Evolutionary conservation across 64 coral and sea anemone species (phyloP).

Genomic region (Porites lutea): DNA sequence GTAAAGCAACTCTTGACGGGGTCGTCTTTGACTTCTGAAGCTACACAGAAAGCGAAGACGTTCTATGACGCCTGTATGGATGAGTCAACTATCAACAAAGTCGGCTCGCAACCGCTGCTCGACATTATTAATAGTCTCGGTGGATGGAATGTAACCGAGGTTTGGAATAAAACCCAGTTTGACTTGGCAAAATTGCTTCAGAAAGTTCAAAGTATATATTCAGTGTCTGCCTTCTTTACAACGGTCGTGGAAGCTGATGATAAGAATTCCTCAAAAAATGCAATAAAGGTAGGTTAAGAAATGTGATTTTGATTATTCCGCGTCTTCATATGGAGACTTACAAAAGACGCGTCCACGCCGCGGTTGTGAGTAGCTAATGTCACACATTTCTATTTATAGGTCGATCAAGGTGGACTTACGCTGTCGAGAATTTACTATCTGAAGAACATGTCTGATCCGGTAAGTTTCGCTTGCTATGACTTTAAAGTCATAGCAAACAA

Average conservation of each 20-base stretch:
- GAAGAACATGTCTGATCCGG: constrained; percentile 40
- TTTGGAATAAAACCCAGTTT: constrained; percentile 12
- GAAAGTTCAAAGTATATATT: constrained; percentile 70
- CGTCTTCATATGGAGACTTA: not conserved
- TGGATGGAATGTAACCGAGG: constrained; percentile 63
- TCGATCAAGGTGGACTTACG: constrained; percentile 54
- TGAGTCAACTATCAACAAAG: constrained; percentile 63
- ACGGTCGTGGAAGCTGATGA: constrained; percentile 65
- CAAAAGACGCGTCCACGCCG: not conserved
- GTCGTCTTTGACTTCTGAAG: not conserved
- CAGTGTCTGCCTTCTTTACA: constrained; percentile 61
- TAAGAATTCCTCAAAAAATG: constrained; percentile 88
- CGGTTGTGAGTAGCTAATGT: not conserved
- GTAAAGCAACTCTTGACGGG: constrained; percentile 68
- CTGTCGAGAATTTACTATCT: constrained; percentile 52
- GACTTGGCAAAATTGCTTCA: constrained; percentile 20
- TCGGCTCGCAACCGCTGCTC: constrained; percentile 50
- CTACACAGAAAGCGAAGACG: constrained; percentile 46
- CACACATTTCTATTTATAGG: not conserved
- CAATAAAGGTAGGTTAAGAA: constrained; percentile 68
- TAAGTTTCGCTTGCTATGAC: not conserved
- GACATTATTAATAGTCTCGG: constrained; percentile 73
- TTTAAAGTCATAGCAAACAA: too few relatives aligned
- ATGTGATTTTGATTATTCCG: not conserved
- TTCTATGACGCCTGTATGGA: constrained; percentile 95